These are phyloP conservation scores for Gephyroberyx darwinii DNA, from an alignment of 2,797 vertebrate genomes.

Conservation along the genomic window DNA sequence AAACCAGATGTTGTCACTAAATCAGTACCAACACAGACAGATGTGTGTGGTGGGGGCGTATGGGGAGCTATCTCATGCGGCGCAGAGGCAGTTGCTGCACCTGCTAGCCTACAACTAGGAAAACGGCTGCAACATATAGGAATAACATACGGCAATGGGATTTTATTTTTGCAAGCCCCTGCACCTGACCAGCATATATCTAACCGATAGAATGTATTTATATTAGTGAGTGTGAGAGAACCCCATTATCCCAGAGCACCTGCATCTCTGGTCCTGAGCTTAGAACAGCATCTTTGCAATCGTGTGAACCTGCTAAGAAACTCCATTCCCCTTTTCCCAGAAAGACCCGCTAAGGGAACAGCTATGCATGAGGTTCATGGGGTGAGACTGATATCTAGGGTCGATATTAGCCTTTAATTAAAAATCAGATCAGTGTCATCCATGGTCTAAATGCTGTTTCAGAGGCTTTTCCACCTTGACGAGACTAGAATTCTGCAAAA, in stretches of 20 bases:
- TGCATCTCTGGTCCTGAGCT: neutral
- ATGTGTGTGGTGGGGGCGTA: constrained; percentile 28
- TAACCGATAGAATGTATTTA: neutral
- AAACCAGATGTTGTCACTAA: constrained; percentile 73
- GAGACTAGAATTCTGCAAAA: too few relatives aligned
- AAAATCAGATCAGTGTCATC: too few relatives aligned
- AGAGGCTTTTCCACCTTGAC: too few relatives aligned
- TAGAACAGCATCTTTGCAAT: neutral
- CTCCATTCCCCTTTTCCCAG: neutral
- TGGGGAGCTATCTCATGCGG: neutral
- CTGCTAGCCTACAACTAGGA: constrained; percentile 23
- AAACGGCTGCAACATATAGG: neutral
- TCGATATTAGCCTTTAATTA: too few relatives aligned
- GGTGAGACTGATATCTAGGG: too few relatives aligned
- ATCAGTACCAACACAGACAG: constrained; percentile 65
- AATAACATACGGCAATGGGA: neutral
- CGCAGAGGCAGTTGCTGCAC: constrained; percentile 11
- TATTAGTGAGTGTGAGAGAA: too few relatives aligned
- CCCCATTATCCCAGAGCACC: neutral
- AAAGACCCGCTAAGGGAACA: neutral
- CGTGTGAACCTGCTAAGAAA: neutral
- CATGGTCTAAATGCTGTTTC: too few relatives aligned
- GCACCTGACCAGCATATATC: neutral
- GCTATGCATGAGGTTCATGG: neutral
- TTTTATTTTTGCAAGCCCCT: too few relatives aligned